Percentiles rank a stretch among this genome's conserved stretches.
Evolutionary conservation across 2,113 vertebrate species (phyloP).

Genomic region (Phyllopteryx taeniolatus): DNA sequence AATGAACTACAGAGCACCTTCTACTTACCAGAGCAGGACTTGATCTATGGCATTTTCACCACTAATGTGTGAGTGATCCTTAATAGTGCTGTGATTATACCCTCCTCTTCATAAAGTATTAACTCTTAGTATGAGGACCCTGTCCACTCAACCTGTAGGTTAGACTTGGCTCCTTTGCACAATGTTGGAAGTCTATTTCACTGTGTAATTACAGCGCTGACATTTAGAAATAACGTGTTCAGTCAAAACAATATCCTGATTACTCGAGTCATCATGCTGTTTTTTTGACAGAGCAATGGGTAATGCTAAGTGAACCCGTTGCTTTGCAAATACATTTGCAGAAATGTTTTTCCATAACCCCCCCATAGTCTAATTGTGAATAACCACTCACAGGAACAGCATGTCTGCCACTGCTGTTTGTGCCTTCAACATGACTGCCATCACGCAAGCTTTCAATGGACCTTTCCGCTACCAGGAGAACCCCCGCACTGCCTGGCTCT

Average conservation of each 20-base stretch:
- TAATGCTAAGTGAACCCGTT: neutral
- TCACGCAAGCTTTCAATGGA: slow-evolving; percentile 87
- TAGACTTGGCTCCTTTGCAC: too few relatives aligned
- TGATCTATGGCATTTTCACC: slow-evolving; percentile 95
- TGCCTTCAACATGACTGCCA: slow-evolving; percentile 90
- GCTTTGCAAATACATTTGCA: neutral
- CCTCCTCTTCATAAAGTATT: neutral
- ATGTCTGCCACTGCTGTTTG: slow-evolving; percentile 93
- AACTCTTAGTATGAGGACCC: neutral
- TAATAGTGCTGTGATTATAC: neutral
- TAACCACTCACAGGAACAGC: slow-evolving; percentile 80
- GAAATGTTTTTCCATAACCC: neutral
- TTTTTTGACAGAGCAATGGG: too few relatives aligned
- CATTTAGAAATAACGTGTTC: neutral
- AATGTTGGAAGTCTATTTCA: neutral
- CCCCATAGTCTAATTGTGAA: neutral
- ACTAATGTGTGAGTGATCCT: slow-evolving; percentile 85
- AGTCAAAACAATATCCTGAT: too few relatives aligned
- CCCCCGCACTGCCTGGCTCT: slow-evolving; percentile 90
- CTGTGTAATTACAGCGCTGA: neutral
- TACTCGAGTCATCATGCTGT: too few relatives aligned
- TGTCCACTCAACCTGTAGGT: neutral
- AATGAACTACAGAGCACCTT: slow-evolving; percentile 93
- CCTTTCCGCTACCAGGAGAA: slow-evolving; percentile 96
- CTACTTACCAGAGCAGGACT: slow-evolving; percentile 85